phyloP scores from a whole-genome alignment of 2,113 vertebrate genomes.

The Grallaria varia region DNA sequence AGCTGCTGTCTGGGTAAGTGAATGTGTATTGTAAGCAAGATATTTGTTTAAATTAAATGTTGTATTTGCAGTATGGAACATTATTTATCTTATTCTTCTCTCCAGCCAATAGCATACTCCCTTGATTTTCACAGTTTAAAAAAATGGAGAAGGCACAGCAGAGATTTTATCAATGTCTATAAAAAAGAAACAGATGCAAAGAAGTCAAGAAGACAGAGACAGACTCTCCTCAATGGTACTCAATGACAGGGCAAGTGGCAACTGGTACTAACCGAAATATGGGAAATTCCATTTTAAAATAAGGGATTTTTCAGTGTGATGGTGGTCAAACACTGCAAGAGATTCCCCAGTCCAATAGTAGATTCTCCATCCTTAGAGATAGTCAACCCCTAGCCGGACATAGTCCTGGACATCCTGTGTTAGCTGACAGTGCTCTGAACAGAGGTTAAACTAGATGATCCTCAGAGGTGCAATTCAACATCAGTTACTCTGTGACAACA shows the following conservation, averaged over 20 bases:
- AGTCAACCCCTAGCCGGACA: background rate
- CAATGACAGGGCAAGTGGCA: background rate
- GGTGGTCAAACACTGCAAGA: background rate
- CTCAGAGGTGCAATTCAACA: background rate
- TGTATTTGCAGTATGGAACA: background rate
- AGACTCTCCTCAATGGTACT: background rate
- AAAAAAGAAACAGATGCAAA: background rate
- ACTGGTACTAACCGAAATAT: background rate
- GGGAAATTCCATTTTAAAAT: background rate
- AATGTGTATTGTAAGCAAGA: background rate
- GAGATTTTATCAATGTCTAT: background rate
- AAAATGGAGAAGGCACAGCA: background rate
- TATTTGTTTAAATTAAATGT: background rate
- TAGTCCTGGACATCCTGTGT: background rate
- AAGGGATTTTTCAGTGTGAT: background rate
- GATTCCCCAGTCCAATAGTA: background rate
- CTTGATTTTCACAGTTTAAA: background rate
- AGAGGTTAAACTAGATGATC: fast-evolving
- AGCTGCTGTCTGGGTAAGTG: background rate
- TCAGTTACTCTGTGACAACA: background rate
- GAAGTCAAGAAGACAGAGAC: background rate
- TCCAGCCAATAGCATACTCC: background rate
- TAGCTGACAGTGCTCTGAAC: background rate
- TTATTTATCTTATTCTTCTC: background rate
- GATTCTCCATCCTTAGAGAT: background rate